Evolutionary conservation across 2,797 vertebrate genomes (phyloP).

Genomic region (Amazona finschi): DNA sequence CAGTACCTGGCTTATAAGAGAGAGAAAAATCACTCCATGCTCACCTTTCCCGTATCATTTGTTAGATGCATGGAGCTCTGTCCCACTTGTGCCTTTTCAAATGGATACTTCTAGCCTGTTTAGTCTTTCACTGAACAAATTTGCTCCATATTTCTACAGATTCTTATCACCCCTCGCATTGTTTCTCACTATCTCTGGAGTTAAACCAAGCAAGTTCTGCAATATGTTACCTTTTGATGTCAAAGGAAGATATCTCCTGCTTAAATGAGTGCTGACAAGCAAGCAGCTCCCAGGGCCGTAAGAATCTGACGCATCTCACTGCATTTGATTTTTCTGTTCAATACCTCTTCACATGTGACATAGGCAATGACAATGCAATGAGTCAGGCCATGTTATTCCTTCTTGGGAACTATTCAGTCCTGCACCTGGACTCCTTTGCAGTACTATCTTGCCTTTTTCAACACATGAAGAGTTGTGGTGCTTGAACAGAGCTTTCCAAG

Average conservation of each 20-base stretch:
- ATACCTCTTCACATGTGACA: background rate
- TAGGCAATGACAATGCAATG: background rate
- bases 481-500: background rate
- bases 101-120: background rate
- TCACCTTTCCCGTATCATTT: background rate
- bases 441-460: background rate
- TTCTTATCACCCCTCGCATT: background rate
- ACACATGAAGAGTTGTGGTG: background rate
- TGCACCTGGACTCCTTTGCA: background rate
- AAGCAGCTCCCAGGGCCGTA: fast-evolving
- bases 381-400: background rate
- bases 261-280: background rate
- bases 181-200: background rate
- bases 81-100: background rate
- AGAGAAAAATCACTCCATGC: background rate
- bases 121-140: background rate
- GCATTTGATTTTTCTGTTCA: background rate
- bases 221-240: background rate
- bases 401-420: background rate
- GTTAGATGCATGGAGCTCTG: background rate
- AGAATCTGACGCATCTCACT: background rate
- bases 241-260: background rate
- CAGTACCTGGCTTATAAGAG: background rate
- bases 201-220: background rate
- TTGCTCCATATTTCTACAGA: background rate